A percentile compares a stretch with the other conserved stretches of the same genome.
Conservation (phyloP, 2,113 vertebrate genomes). For the Neodontobutis hainanensis region DNA sequence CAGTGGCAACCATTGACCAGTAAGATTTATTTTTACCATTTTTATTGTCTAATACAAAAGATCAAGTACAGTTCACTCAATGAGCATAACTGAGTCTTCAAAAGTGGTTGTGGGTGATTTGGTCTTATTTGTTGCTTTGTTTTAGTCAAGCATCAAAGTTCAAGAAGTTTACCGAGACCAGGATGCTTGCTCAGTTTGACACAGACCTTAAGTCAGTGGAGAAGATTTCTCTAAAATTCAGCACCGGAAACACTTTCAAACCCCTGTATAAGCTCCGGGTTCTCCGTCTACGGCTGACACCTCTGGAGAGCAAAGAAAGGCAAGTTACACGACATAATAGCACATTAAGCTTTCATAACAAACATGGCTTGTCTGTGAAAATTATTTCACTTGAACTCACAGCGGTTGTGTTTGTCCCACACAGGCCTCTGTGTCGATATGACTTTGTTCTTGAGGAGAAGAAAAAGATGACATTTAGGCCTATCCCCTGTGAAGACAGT, state of each 20-base stretch:
- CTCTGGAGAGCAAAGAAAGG: conserved; percentile 77
- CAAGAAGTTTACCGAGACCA: conserved; percentile 78
- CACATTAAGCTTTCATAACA: background rate
- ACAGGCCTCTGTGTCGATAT: conserved; percentile 87
- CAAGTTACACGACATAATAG: conserved; percentile 33
- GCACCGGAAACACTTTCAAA: conserved; percentile 75
- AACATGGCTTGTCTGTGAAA: background rate
- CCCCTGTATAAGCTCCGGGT: conserved; percentile 86
- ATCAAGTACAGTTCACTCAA: too few species aligned
- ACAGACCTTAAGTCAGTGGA: conserved; percentile 77
- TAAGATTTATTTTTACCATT: conserved; percentile 45
- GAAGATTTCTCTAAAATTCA: conserved; percentile 83
- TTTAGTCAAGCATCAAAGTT: conserved; percentile 82
- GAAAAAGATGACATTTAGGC: conserved; percentile 77
- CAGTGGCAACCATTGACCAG: conserved; percentile 72
- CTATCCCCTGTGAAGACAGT: conserved; percentile 79
- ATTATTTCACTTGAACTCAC: background rate
- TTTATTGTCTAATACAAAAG: too few species aligned
- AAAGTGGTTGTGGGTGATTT: background rate
- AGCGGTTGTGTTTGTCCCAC: background rate
- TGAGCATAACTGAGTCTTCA: too few species aligned
- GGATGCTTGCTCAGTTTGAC: conserved; percentile 84
- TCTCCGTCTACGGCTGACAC: conserved; percentile 81
- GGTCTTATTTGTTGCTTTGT: background rate
- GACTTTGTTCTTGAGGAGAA: conserved; percentile 87